Conservation (phyloP, 2,888 invertebrate genomes). For the Erebia ligea region DNA sequence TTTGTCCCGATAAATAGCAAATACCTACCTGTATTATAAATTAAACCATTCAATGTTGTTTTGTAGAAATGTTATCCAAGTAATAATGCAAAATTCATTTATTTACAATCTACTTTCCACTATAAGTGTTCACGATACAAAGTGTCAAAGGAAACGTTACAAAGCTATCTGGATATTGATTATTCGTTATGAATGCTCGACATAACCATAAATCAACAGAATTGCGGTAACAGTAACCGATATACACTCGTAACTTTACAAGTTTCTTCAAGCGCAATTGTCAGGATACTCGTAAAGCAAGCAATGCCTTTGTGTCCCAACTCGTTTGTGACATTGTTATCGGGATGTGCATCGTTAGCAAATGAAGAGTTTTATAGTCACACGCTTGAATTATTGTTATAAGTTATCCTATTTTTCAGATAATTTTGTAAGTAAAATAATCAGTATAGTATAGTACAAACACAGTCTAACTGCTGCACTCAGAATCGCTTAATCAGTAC, state of each 20-base stretch:
- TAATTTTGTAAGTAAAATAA: neutral
- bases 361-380: conserved; percentile 52
- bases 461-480: too few relatives aligned
- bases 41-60: neutral
- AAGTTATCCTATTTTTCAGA: neutral
- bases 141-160: conserved; percentile 25
- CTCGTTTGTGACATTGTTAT: conserved; percentile 65
- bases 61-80: too few relatives aligned
- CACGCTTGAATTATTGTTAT: conserved; percentile 6
- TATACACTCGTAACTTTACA: conserved; percentile 56
- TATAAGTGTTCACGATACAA: conserved; percentile 3
- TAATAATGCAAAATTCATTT: neutral
- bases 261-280: conserved; percentile 69
- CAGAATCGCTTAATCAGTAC: too few relatives aligned
- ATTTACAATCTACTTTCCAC: conserved; percentile 1
- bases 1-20: conserved; percentile 55
- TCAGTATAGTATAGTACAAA: too few relatives aligned
- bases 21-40: conserved; percentile 45
- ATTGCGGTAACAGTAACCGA: conserved; percentile 64
- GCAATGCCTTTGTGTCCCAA: conserved; percentile 62
- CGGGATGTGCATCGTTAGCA: conserved; percentile 53
- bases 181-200: conserved; percentile 49
- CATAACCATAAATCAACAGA: conserved; percentile 65
- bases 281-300: conserved; percentile 69
- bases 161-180: conserved; percentile 45